Evolutionary conservation across 2,797 vertebrate genomes (phyloP), one percentile per base, ranked within the genome.

Genomic region (Arrhamphus sclerolepis): DNA sequence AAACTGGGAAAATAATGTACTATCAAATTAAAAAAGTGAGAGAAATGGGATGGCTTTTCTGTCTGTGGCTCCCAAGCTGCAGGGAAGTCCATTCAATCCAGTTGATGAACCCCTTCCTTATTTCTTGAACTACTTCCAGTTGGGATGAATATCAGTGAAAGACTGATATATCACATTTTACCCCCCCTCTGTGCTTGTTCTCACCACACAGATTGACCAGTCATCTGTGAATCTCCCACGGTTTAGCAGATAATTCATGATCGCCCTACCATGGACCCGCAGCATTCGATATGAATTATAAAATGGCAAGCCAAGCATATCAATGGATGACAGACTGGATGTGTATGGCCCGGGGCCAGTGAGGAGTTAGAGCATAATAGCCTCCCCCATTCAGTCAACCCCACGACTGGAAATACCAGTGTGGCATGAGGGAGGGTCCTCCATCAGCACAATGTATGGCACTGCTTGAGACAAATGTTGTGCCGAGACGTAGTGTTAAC

Each of bases 221-320:
- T 90, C 88, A 83, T 88, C 83, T 83, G 84, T 84, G 84, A 89
- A 82, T 89, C 86, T 89, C 86, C 86, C 86, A 78, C 72, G 87
- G 85, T 87, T 77, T 74, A 65, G 69, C 84, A 81, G 88, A 91
- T 89, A 87, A 91, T 87, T 90, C 89, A 87, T 72, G 80, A 89
- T 89, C 80, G 53, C 73, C 81, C 75, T 70, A 83, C 80, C 83
- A 78, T 66, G 71, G 70, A 88, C 78, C 80, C 77, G 20, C 78
- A 86, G 81, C 84, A 87, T 89, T 89, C 87, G 80, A 85, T 88
- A 85, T 84, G 90, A 91, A 88, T 88, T 86, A 88, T 80, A 82
- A 87, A 90, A 89, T 73, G 88, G 78, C 85, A 83, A 87, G 85
- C 82, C 84, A 89, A 89, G 89, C 89, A 81, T 90, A 89, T 91